Base-by-base conservation (phyloP, 2,888 invertebrate species). In the Leucania comma region DNA sequence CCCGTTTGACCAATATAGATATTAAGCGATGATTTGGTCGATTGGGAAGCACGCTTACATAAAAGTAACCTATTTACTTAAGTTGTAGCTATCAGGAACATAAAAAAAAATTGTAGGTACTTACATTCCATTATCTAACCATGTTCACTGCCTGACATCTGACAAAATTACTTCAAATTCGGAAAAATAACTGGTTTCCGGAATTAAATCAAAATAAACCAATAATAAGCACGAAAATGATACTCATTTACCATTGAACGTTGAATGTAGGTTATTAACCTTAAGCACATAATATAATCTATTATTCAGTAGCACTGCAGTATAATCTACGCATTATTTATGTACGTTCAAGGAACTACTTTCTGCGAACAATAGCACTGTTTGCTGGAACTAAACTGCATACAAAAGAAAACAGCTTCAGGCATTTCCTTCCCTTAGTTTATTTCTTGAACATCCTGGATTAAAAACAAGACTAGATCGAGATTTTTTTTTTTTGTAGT, bases 371-470 rank as follows among this genome's bases (percentile, higher is more conserved):
- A 68, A 68, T 76, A 59, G 60, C 67, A 9, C 24, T n/a, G n/a
- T n/a, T 58, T 77, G 78, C 78, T 77, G 48, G 78, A 77, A 77
- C 70, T 65, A 65, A 81, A 70, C 62, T 66, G 78, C 26, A 57
- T 66, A 38, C 58, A 65, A 66, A 70, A 59, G 63, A 81, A 77
- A 69, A 50, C 20, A 10, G 38, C 51, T 59, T 26, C 51, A 46
- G 26, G n/a, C 3, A 22, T 38, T 81, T 81, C 51, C 78, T 81
- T 58, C 2, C 20, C 22, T 62, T 17, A 22, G 20, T 51, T 26
- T 58, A 48, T 51, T 60, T 10, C 22, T 46, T 62, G n/a, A 26
- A 69, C n/a, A 54, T 50, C n/a, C 38, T 24, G 3, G 38, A 38
- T 48, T 63, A 61, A 66, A 20, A 26, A 3, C 5, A 22, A 2